phyloP scores from a whole-genome alignment of 1,140 invertebrate species.

The Sycobia sp. region DNA sequence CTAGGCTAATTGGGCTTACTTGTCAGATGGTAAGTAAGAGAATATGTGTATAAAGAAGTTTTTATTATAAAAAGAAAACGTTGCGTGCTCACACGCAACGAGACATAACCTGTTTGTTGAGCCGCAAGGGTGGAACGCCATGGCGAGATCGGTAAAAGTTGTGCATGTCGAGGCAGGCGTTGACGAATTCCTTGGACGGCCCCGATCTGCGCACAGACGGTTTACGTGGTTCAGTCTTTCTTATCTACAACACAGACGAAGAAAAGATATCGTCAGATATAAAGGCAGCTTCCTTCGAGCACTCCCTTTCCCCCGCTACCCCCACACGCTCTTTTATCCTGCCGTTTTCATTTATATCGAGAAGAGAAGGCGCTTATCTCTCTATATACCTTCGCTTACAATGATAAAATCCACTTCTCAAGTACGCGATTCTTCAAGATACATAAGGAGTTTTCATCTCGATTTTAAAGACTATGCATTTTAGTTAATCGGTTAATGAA shows the following conservation, averaged over 20 bases:
- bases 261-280: conserved; percentile 8
- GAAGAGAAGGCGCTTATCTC: too few species aligned
- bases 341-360: too few species aligned
- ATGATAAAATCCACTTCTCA: too few species aligned
- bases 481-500: too few species aligned
- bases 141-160: conserved; percentile 78
- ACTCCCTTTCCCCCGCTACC: too few species aligned
- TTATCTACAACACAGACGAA: conserved; percentile 55
- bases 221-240: conserved; percentile 61
- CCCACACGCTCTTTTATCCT: too few species aligned
- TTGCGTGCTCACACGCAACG: too few species aligned
- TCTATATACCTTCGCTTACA: too few species aligned
- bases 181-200: conserved; percentile 57
- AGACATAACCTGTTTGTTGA: conserved; percentile 71
- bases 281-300: too few species aligned
- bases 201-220: conserved; percentile 59
- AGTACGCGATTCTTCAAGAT: too few species aligned
- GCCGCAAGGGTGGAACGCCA: conserved; percentile 69
- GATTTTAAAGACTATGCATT: too few species aligned
- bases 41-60: not conserved
- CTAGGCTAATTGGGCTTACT: conserved; percentile 4
- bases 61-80: not conserved
- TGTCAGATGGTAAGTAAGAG: not conserved
- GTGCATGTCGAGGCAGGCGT: conserved; percentile 73
- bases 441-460: too few species aligned